phyloP scores from a whole-genome alignment of 2,888 invertebrate species.

The Tuta absoluta region DNA sequence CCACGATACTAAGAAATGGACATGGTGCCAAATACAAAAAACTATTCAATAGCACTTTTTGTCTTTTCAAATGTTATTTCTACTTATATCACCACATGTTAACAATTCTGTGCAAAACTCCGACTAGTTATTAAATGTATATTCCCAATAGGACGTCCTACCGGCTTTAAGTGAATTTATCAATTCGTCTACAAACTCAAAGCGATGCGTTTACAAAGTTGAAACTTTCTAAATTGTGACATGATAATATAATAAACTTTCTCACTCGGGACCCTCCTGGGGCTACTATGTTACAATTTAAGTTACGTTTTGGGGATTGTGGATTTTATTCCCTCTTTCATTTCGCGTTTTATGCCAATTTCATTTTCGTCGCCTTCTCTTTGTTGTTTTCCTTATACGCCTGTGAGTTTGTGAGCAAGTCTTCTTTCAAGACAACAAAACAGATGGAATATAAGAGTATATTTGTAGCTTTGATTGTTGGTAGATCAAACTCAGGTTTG shows the following conservation, averaged over 20 bases:
- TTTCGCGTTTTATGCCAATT: slow-evolving; percentile 10
- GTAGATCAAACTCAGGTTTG: too few relatives aligned
- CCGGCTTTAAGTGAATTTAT: slow-evolving; percentile 25
- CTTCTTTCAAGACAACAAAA: background rate
- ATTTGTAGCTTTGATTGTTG: background rate
- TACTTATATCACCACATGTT: background rate
- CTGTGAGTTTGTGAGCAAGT: background rate
- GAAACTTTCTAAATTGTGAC: slow-evolving; percentile 21
- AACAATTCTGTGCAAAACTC: background rate
- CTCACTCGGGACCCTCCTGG: slow-evolving; percentile 7
- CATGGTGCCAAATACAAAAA: too few relatives aligned
- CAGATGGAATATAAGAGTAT: background rate
- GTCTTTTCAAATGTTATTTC: background rate
- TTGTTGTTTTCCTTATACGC: slow-evolving; percentile 6
- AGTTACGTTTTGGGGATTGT: slow-evolving; percentile 16
- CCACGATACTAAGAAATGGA: too few relatives aligned
- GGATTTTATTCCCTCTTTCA: slow-evolving; percentile 11
- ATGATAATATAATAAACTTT: slow-evolving; percentile 24
- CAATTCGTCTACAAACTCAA: slow-evolving; percentile 23
- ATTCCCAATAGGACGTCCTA: slow-evolving; percentile 21
- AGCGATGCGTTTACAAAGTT: slow-evolving; percentile 22
- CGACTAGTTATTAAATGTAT: slow-evolving; percentile 16
- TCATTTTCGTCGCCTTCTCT: background rate
- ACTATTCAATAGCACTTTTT: too few relatives aligned
- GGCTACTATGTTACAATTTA: slow-evolving; percentile 20